Evolutionary conservation across 2,888 invertebrate species (phyloP).

Genomic region (Linyphia triangularis): DNA sequence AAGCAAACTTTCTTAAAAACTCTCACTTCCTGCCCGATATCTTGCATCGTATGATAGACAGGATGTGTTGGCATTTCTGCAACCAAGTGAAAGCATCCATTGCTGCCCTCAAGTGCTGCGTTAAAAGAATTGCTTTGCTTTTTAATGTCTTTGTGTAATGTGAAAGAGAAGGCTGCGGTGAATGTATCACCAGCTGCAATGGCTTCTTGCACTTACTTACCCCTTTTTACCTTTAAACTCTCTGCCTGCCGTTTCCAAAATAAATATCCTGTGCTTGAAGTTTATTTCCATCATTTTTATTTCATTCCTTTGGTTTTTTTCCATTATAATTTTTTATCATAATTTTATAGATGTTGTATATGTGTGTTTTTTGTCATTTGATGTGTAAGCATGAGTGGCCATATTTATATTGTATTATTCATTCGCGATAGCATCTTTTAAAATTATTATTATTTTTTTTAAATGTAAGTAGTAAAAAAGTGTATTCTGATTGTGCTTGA

Average conservation of each 20-base stretch:
- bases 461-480: no score
- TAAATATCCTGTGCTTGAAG: slow-evolving; percentile 75
- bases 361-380: slow-evolving; percentile 32
- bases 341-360: slow-evolving; percentile 18
- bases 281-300: slow-evolving; percentile 65
- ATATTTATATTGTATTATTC: no score
- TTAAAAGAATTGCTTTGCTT: slow-evolving; percentile 30
- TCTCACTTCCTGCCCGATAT: neutral
- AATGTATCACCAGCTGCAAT: slow-evolving; percentile 49
- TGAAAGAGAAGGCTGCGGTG: neutral
- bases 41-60: neutral
- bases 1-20: neutral
- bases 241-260: slow-evolving; percentile 67
- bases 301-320: slow-evolving; percentile 54
- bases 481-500: no score
- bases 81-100: slow-evolving; percentile 43
- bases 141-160: neutral
- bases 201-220: slow-evolving; percentile 71
- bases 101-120: slow-evolving; percentile 14
- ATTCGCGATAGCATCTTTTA: no score
- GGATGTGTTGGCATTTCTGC: slow-evolving; percentile 1
- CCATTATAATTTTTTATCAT: slow-evolving; percentile 45
- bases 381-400: neutral
- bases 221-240: slow-evolving; percentile 57
- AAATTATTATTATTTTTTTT: no score